A percentile compares a stretch with the other conserved stretches of the same genome.
Evolutionary conservation across 2,797 vertebrate species (phyloP).

Genomic region (Mus caroli): DNA sequence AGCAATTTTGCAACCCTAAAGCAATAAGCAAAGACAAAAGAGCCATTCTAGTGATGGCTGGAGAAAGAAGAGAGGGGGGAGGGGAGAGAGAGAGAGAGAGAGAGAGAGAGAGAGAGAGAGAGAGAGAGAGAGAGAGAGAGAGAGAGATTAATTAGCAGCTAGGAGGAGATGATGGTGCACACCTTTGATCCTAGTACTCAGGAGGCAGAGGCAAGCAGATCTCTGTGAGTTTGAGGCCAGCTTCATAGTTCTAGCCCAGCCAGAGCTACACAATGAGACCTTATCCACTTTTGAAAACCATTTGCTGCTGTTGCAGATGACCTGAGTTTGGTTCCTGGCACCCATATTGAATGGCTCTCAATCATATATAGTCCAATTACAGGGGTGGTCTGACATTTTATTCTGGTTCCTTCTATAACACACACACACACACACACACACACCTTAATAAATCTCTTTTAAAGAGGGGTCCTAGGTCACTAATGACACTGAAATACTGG

Average conservation of each 20-base stretch:
- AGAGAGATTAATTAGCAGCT: neutral
- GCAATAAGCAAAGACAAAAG: neutral
- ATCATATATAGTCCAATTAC: neutral
- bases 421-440: neutral
- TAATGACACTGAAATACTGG: neutral
- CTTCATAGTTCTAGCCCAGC: neutral
- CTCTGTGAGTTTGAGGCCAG: neutral
- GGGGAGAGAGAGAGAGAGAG: fast-evolving
- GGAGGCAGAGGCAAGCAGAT: neutral
- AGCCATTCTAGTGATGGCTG: neutral
- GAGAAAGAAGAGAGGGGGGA: neutral
- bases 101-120: no score
- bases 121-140: neutral
- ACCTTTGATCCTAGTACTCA: neutral
- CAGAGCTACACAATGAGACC: neutral
- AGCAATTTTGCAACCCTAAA: neutral
- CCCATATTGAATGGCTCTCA: neutral
- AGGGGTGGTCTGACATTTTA: neutral
- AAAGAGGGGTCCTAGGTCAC: neutral
- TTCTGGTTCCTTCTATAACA: neutral
- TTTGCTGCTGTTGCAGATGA: neutral
- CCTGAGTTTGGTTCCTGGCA: neutral
- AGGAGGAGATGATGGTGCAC: neutral
- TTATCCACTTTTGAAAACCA: neutral
- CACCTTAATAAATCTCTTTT: neutral